Percentiles rank a stretch among this genome's conserved stretches.
Conservation (phyloP, 2,888 invertebrate genomes). For the Neocrepidodera transversa region DNA sequence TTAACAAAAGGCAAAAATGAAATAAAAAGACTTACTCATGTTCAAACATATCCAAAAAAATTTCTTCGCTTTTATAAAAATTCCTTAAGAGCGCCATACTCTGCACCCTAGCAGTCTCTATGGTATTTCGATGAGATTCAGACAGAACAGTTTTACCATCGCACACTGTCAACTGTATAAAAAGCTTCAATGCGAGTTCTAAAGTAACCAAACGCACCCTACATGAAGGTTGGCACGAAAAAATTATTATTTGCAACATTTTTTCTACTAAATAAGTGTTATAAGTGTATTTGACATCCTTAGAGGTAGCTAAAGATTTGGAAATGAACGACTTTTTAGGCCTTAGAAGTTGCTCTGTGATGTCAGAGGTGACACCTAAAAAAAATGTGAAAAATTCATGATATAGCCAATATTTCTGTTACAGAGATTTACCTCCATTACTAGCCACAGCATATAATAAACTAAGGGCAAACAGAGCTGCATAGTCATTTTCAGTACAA, state of each 20-base stretch:
- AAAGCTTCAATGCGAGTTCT: slow-evolving; percentile 83
- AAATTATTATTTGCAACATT: slow-evolving; percentile 80
- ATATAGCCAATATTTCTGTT: background rate
- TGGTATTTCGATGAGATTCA: slow-evolving; percentile 72
- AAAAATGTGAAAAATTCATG: slow-evolving; percentile 38
- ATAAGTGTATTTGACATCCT: slow-evolving; percentile 67
- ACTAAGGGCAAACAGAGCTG: slow-evolving; percentile 88
- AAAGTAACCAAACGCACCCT: slow-evolving; percentile 91
- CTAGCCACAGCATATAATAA: slow-evolving; percentile 91
- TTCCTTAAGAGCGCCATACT: slow-evolving; percentile 85
- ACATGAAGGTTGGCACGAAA: slow-evolving; percentile 88
- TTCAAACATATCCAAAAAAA: slow-evolving; percentile 98
- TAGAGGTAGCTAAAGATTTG: slow-evolving; percentile 47
- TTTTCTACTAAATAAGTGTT: slow-evolving; percentile 84
- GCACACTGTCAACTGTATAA: slow-evolving; percentile 71
- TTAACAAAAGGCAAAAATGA: too few species aligned
- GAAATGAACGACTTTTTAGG: slow-evolving; percentile 61
- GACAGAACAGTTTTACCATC: slow-evolving; percentile 68
- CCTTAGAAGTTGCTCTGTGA: slow-evolving; percentile 79
- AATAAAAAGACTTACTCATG: slow-evolving; percentile 72
- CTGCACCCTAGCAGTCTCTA: slow-evolving; percentile 78
- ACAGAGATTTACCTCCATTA: slow-evolving; percentile 78
- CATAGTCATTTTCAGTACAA: slow-evolving; percentile 93
- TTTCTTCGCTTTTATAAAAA: slow-evolving; percentile 97
- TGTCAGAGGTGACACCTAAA: slow-evolving; percentile 82